These are phyloP conservation scores for Tipula unca DNA, from an alignment of 2,888 invertebrate species.

Conservation along the genomic window DNA sequence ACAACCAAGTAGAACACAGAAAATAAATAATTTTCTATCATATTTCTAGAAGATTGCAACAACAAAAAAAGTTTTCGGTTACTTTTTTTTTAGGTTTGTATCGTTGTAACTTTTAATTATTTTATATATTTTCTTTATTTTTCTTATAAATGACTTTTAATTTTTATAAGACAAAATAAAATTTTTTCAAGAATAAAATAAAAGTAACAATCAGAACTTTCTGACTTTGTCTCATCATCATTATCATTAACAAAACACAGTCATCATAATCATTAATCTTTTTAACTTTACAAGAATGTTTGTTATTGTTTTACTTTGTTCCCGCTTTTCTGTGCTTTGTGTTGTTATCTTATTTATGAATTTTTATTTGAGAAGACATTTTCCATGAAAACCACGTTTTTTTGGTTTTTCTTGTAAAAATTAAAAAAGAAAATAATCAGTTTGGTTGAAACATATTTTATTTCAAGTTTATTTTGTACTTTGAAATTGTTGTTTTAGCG, in stretches of 20 bases:
- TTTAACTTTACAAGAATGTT: neutral
- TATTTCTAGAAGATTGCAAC: neutral
- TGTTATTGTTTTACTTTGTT: neutral
- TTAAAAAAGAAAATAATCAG: neutral
- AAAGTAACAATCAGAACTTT: neutral
- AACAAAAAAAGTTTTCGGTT: neutral
- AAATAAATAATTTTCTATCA: constrained; percentile 8
- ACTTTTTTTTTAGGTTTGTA: neutral
- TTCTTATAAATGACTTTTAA: neutral
- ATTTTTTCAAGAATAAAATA: neutral
- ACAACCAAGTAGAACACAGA: neutral
- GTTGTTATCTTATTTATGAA: neutral
- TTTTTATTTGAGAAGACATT: neutral
- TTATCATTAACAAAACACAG: neutral
- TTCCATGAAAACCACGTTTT: neutral
- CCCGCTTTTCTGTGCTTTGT: neutral
- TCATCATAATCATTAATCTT: neutral
- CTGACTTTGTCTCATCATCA: constrained; percentile 8
- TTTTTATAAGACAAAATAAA: neutral
- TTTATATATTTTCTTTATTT: neutral
- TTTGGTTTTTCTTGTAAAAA: neutral
- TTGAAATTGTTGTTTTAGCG: no score
- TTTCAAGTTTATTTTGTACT: neutral
- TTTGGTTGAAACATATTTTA: neutral
- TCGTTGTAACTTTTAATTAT: constrained; percentile 8